Conservation (phyloP, 2,797 vertebrate species). For the Thaleichthys pacificus region DNA sequence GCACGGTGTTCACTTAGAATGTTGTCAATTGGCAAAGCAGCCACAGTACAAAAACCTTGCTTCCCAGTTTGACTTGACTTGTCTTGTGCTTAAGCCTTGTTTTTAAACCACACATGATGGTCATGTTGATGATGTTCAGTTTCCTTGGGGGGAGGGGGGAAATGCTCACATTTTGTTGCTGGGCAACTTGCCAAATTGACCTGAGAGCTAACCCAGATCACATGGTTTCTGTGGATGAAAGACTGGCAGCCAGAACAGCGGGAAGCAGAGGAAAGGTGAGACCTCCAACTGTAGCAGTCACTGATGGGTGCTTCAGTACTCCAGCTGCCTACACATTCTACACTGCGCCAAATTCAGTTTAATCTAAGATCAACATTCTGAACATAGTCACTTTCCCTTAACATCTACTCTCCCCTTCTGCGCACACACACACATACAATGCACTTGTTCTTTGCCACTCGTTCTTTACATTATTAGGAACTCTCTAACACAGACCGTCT, state of each 20-base stretch:
- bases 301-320: too few species aligned
- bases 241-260: not conserved
- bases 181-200: constrained; percentile 16
- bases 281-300: not conserved
- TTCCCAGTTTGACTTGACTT: not conserved
- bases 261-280: constrained; percentile 14
- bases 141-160: not conserved
- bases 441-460: constrained; percentile 11
- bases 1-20: not conserved
- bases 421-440: not conserved
- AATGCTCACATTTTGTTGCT: constrained; percentile 3
- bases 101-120: too few species aligned
- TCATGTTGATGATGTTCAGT: not conserved
- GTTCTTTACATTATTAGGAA: not conserved
- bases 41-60: too few species aligned
- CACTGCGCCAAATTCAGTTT: too few species aligned
- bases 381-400: not conserved
- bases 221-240: constrained; percentile 30
- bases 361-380: too few species aligned
- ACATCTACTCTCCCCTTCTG: constrained; percentile 6
- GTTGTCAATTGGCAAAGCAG: not conserved
- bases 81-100: not conserved
- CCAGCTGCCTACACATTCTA: too few species aligned
- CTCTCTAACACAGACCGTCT: not conserved
- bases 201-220: constrained; percentile 8